Evolutionary conservation across 92 coral and sea anemone genomes (phyloP).

Genomic region (Scolanthus callimorphus): DNA sequence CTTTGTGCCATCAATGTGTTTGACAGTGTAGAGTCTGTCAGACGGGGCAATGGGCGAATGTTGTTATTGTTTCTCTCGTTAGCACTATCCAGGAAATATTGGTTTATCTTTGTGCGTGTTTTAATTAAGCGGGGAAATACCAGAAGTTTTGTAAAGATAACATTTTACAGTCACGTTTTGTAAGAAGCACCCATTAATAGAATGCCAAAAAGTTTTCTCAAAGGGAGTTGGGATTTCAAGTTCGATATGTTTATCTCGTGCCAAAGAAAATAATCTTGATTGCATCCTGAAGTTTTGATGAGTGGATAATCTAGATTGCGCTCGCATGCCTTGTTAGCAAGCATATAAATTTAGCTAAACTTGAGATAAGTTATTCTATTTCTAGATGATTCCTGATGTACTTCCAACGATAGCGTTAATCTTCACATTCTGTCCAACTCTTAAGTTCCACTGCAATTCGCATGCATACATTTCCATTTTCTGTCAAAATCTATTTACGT

Average conservation of each 20-base stretch:
- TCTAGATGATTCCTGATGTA: neutral
- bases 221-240: too few relatives aligned
- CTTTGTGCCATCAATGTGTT: neutral
- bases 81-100: neutral
- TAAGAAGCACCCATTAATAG: neutral
- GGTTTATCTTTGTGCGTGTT: neutral
- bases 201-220: too few relatives aligned
- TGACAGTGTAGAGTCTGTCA: neutral
- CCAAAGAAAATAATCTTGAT: too few relatives aligned
- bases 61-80: neutral
- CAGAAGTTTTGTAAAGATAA: neutral
- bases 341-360: too few relatives aligned
- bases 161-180: neutral
- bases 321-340: too few relatives aligned
- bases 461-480: neutral
- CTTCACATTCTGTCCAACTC: too few relatives aligned
- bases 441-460: too few relatives aligned
- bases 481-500: neutral
- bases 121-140: neutral
- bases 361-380: neutral
- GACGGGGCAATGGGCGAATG: too few relatives aligned
- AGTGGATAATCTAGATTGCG: too few relatives aligned
- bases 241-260: too few relatives aligned
- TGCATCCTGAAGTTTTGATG: too few relatives aligned
- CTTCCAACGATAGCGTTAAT: too few relatives aligned